These are phyloP conservation scores for Ethmia dodecea DNA, from an alignment of 2,888 invertebrate species.

Conservation along the genomic window DNA sequence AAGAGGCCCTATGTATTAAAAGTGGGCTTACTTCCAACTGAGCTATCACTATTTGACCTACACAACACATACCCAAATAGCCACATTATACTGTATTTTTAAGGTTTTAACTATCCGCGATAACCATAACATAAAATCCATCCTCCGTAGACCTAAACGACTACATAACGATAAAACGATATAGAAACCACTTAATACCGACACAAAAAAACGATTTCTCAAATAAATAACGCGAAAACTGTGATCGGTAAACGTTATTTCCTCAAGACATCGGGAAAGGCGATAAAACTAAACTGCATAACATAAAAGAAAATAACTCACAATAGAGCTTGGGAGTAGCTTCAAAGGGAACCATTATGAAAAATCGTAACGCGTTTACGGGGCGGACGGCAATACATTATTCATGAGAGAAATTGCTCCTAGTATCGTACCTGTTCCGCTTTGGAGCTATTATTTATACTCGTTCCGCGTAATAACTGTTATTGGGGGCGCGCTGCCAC, in stretches of 20 bases:
- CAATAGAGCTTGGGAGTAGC: constrained; percentile 32
- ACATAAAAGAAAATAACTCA: constrained; percentile 48
- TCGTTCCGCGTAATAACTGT: constrained; percentile 44
- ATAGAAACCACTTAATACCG: too few species aligned
- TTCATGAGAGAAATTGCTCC: constrained; percentile 68
- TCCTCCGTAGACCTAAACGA: too few species aligned
- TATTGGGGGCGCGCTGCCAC: constrained; percentile 46
- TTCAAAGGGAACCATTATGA: constrained; percentile 72
- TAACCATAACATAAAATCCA: too few species aligned
- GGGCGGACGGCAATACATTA: constrained; percentile 67
- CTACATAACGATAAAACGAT: too few species aligned
- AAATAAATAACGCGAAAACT: constrained; percentile 3
- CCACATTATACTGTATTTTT: too few species aligned
- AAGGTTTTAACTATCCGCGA: too few species aligned
- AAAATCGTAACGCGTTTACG: constrained; percentile 74
- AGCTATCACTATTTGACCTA: too few species aligned
- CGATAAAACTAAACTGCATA: constrained; percentile 58
- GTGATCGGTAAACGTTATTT: constrained; percentile 8
- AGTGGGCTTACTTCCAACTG: too few species aligned
- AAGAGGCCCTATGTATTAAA: too few species aligned
- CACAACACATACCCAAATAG: too few species aligned
- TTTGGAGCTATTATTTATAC: constrained; percentile 55
- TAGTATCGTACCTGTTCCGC: constrained; percentile 43
- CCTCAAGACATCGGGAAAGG: constrained; percentile 18
- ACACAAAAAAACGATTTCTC: too few species aligned